Base-by-base conservation (phyloP, 2,113 vertebrate species). In the Varanus salvator region DNA sequence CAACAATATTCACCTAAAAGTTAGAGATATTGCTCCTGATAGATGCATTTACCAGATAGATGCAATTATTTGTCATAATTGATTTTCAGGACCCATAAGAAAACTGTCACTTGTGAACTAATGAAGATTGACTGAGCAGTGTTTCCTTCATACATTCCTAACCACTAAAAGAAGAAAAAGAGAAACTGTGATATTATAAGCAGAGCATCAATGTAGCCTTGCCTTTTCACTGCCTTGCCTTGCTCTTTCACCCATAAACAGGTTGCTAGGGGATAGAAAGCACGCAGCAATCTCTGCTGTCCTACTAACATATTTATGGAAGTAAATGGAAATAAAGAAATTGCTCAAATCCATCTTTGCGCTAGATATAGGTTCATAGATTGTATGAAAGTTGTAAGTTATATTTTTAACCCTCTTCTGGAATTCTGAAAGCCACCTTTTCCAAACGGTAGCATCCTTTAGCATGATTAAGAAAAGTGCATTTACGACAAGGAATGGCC, bases 61-160 rank as follows among this genome's bases (percentile, higher is more conserved):
- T n/a, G n/a, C n/a, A n/a, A n/a, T 69, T 27, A 80, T 80, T 69
- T 34, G 25, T 15, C 25, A 19, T 80, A 80, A 87, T 50, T 87
- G 86, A 54, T 54, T 87, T 54, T 80, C 52, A 80, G 76, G 50
- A 71, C 27, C 69, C 54, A 69, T 54, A 44, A 52, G 31, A 87
- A 68, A 86, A 8, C 44, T 19, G 27, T 23, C 19, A 4, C 7
- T 34, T 69, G 44, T 71, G 29, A 60, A 34, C 85, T 64, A 88
- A 89, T 74, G 25, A 80, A 83, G 80, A 71, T 66, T 88, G 87
- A 57, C 38, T 29, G 27, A 82, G 48, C 77, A 38, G 77, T 44
- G 4, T 44, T 69, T 78, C 38, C 23, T 72, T 31, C 15, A 66
- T 31, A n/a, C 66, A 34, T 92, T 78, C 27, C 21, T 25, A 74